phyloP scores from a whole-genome alignment of 1,140 invertebrate species.

The Cryptotermes secundus region DNA sequence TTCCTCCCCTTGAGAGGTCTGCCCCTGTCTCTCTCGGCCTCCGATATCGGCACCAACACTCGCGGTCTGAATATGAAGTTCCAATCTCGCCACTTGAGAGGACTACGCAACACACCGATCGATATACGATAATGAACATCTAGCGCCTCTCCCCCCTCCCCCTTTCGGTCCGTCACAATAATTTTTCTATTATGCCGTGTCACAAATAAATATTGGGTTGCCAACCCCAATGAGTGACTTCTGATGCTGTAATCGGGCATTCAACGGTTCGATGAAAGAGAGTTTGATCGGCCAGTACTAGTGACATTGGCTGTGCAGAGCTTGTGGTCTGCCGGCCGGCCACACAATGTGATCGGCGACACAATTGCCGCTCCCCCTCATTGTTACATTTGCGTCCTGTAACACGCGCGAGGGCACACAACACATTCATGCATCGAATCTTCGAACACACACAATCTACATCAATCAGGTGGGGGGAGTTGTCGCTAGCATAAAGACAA shows the following conservation, averaged over 20 bases:
- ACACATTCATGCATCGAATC: not conserved
- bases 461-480: not conserved
- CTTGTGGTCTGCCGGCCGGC: not conserved
- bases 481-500: not conserved
- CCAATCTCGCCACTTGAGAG: constrained; percentile 30
- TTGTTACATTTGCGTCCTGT: not conserved
- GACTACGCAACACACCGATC: constrained; percentile 34
- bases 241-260: constrained; percentile 21
- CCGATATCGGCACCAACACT: constrained; percentile 29
- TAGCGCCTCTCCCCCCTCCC: constrained; percentile 1
- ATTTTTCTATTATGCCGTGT: constrained; percentile 35
- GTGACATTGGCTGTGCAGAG: not conserved
- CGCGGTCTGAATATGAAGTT: constrained; percentile 31
- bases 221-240: constrained; percentile 28
- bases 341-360: not conserved
- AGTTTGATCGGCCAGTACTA: not conserved
- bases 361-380: not conserved
- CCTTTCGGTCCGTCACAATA: constrained; percentile 30
- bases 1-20: not conserved
- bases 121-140: constrained; percentile 37
- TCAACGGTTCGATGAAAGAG: not conserved
- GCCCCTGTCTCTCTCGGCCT: not conserved
- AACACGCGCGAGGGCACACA: not conserved
- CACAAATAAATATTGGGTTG: constrained; percentile 35
- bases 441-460: not conserved